Evolutionary conservation across 2,113 vertebrate species (phyloP), one percentile per base, ranked within the genome.

Genomic region (Regulus satrapa): DNA sequence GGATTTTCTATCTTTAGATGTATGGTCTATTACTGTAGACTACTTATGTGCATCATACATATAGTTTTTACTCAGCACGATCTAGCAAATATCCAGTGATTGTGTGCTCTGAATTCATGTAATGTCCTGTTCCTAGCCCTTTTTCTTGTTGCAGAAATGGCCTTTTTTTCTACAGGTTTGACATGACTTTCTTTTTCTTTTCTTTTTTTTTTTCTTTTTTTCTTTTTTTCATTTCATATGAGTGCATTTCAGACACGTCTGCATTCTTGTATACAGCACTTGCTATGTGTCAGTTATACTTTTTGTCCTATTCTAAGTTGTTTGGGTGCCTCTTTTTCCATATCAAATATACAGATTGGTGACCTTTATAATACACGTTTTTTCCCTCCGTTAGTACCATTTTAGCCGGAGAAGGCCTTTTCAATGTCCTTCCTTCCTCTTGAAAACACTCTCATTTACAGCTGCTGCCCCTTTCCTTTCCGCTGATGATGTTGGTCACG

Each of bases 331-430:
- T 85, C 21, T 83, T 67, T 72, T 73, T 75, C 38, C 9, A 18
- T 84, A 7, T 16, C 34, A n/a, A 75, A 25, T 68, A 43, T 79
- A 32, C 32, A 64, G 23, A 34, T n/a, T 56, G 11, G 6, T 4
- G 9, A 40, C 18, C 19, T 64, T 64, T 54, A 5, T 56, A 48
- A 14, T 4, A 15, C 6, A 11, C 10, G 13, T 2, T 24, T 61
- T 19, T 5, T 1, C 4, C 4, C 5, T 7, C 2, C 0, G 0
- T 64, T 78, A 38, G 15, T 61, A 32, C 29, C 1, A 14, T 48
- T 84, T 68, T 36, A 79, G 15, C 24, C 8, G 18, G 46, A 80
- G 69, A 55, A n/a, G 8, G 9, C 38, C 14, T 85, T 76, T 86
- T 74, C 59, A 34, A 10, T 76, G 62, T 26, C 34, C 8, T 9